A percentile compares a stretch with the other conserved stretches of the same genome.
phyloP scores from a whole-genome alignment of 2,797 vertebrate species.

The Dipus sagitta region DNA sequence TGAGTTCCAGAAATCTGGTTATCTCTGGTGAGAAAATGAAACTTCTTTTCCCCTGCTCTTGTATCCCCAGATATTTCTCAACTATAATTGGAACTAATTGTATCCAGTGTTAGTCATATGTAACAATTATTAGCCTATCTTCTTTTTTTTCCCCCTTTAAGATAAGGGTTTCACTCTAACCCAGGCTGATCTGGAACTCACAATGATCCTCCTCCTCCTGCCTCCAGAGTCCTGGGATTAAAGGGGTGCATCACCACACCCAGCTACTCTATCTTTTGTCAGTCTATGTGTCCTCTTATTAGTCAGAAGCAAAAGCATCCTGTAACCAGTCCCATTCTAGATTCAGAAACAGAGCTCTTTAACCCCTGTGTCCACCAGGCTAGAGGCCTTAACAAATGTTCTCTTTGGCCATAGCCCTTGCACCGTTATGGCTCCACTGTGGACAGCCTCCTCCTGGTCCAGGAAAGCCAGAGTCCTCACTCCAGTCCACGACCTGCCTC shows the following conservation, averaged over 20 bases:
- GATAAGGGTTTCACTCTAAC: too few relatives aligned
- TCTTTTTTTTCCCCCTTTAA: too few relatives aligned
- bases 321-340: not conserved
- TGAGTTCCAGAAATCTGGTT: not conserved
- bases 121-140: not conserved
- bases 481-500: not conserved
- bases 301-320: not conserved
- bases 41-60: not conserved
- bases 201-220: too few relatives aligned
- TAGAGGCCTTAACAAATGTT: not conserved
- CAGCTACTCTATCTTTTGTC: not conserved
- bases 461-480: not conserved
- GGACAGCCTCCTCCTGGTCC: not conserved
- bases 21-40: not conserved
- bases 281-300: not conserved
- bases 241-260: too few relatives aligned
- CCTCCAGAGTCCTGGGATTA: too few relatives aligned
- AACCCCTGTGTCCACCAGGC: not conserved
- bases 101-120: not conserved
- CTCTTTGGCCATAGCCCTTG: too few relatives aligned
- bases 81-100: constrained; percentile 29
- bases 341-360: not conserved
- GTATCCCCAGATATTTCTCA: not conserved
- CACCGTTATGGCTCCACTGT: too few relatives aligned
- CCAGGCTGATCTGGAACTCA: too few relatives aligned